These are phyloP conservation scores for Mus caroli DNA, from an alignment of 2,797 vertebrate genomes.

Conservation along the genomic window DNA sequence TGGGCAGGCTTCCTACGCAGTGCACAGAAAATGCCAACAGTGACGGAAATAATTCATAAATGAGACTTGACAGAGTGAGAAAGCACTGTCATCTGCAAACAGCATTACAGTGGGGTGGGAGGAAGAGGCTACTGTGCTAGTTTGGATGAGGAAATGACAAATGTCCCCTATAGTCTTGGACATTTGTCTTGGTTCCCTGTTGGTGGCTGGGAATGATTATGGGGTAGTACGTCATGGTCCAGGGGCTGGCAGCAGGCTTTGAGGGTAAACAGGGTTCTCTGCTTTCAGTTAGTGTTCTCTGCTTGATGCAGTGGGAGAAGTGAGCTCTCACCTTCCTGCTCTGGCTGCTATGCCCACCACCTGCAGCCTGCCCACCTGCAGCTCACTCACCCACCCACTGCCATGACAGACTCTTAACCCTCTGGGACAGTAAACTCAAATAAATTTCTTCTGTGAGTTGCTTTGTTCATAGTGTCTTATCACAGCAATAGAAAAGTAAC, in stretches of 20 bases:
- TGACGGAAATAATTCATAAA: neutral
- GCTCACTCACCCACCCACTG: no score
- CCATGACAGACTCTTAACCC: neutral
- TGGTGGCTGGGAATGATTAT: neutral
- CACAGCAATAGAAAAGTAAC: neutral
- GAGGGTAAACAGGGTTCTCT: neutral
- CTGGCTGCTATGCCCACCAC: neutral
- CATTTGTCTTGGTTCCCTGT: neutral
- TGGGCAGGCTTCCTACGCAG: neutral
- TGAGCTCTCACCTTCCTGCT: neutral
- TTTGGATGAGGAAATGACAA: neutral
- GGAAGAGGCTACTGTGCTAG: neutral
- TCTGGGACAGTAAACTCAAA: neutral
- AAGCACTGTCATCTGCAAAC: neutral
- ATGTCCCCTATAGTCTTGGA: neutral
- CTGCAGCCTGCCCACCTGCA: no score
- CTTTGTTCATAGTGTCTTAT: neutral
- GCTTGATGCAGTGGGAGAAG: neutral
- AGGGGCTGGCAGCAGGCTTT: neutral
- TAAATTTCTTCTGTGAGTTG: neutral
- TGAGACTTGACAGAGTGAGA: neutral
- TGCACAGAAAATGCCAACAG: neutral
- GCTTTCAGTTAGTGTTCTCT: no score
- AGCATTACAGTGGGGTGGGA: neutral
- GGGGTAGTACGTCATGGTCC: neutral